These are phyloP conservation scores for Callocephalon fimbriatum DNA, from an alignment of 2,113 vertebrate species.

Conservation along the genomic window DNA sequence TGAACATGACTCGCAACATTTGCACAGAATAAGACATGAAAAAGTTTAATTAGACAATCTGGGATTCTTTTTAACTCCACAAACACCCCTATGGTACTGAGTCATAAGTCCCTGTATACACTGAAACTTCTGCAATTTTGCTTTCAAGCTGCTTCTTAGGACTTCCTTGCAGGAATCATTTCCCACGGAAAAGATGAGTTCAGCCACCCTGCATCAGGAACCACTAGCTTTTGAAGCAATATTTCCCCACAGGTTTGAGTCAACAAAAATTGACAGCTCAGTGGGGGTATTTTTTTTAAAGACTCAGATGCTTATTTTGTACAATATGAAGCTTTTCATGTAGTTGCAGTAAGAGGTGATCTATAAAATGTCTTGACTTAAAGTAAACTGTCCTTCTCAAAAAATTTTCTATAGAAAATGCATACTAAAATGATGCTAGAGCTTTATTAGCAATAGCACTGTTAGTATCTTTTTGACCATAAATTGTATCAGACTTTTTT, in stretches of 20 bases:
- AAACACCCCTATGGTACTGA: background rate
- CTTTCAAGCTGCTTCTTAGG: background rate
- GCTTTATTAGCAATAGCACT: background rate
- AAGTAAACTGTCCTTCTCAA: background rate
- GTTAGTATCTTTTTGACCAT: background rate
- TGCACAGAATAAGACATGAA: background rate
- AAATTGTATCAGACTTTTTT: background rate
- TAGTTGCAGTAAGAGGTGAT: background rate
- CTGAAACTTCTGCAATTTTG: background rate
- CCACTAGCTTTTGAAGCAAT: background rate
- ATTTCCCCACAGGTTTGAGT: background rate
- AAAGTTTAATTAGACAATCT: background rate
- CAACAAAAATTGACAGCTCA: background rate
- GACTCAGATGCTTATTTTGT: background rate
- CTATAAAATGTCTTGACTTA: background rate
- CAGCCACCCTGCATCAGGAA: background rate
- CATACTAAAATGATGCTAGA: background rate
- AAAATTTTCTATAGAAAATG: background rate
- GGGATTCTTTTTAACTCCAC: background rate
- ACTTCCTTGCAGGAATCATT: background rate
- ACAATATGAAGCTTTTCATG: background rate
- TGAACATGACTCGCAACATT: background rate
- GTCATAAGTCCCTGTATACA: background rate
- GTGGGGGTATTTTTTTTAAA: background rate
- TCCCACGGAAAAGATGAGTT: background rate